Evolutionary conservation across 1,140 invertebrate species (phyloP).

Genomic region (Bombus haemorrhoidalis): DNA sequence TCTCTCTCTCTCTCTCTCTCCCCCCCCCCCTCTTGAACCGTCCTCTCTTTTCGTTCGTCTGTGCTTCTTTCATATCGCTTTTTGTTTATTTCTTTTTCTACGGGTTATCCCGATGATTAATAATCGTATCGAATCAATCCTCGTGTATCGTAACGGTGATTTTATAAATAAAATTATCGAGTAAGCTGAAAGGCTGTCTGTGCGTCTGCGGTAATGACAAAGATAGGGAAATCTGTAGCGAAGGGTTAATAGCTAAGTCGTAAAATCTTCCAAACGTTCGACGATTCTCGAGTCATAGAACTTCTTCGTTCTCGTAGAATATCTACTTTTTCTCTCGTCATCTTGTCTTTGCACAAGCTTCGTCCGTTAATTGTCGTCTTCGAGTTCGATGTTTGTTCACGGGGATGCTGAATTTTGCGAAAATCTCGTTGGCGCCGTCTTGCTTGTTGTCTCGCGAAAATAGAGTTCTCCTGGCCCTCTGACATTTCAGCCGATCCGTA

Average conservation of each 20-base stretch:
- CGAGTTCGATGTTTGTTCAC: conserved; percentile 39
- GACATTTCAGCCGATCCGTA: conserved; percentile 37
- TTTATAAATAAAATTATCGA: background rate
- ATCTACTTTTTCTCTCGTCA: background rate
- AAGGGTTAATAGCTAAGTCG: no score
- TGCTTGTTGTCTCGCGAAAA: conserved; percentile 39
- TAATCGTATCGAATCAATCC: background rate
- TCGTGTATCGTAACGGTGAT: background rate
- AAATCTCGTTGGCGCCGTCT: conserved; percentile 70
- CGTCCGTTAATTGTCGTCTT: conserved; percentile 9
- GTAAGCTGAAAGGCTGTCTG: background rate
- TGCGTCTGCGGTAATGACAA: background rate
- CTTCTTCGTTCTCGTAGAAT: no score
- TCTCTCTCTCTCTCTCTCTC: background rate
- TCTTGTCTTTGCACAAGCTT: no score
- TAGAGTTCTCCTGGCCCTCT: conserved; percentile 14
- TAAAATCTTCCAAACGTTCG: no score
- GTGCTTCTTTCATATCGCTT: background rate
- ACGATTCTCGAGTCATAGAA: no score
- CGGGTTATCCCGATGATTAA: background rate
- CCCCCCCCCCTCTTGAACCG: background rate
- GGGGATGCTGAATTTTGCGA: conserved; percentile 50
- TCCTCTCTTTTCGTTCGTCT: conserved; percentile 19
- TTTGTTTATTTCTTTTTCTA: background rate
- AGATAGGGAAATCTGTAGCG: no score